phyloP scores from a whole-genome alignment of 1,140 invertebrate species.

The Cydia amplana region DNA sequence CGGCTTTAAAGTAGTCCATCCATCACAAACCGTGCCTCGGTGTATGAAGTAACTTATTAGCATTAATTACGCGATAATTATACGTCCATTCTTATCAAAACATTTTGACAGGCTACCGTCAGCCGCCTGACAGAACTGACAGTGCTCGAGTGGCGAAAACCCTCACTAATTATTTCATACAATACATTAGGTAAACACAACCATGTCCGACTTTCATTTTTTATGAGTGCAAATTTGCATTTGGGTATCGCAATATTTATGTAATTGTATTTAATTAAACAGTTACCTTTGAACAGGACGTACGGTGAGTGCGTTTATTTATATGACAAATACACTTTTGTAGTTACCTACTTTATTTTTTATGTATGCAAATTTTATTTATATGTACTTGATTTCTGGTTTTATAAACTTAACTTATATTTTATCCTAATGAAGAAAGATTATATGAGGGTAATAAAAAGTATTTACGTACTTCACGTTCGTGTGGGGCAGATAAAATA shows the following conservation, averaged over 20 bases:
- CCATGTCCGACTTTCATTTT: slow-evolving; percentile 63
- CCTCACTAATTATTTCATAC: slow-evolving; percentile 63
- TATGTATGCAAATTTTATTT: neutral
- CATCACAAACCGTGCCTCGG: neutral
- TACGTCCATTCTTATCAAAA: slow-evolving; percentile 60
- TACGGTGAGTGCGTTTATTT: slow-evolving; percentile 8
- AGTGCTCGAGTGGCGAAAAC: slow-evolving; percentile 58
- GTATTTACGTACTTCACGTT: neutral
- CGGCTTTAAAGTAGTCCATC: neutral
- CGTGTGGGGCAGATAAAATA: neutral
- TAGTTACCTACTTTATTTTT: neutral
- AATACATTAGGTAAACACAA: slow-evolving; percentile 40
- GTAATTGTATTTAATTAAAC: slow-evolving; percentile 30
- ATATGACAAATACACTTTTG: neutral
- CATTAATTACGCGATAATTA: slow-evolving; percentile 43
- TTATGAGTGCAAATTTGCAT: slow-evolving; percentile 58
- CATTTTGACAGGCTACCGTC: slow-evolving; percentile 64
- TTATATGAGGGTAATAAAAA: neutral
- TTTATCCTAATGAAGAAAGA: neutral
- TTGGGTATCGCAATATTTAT: slow-evolving; percentile 31
- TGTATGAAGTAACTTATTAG: slow-evolving; percentile 32
- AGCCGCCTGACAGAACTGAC: slow-evolving; percentile 46
- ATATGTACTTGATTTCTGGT: neutral
- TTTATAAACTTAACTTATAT: neutral
- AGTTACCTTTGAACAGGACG: slow-evolving; percentile 20